Base-by-base conservation (phyloP, 1,140 invertebrate genomes). In the Drosophila kurseongensis region DNA sequence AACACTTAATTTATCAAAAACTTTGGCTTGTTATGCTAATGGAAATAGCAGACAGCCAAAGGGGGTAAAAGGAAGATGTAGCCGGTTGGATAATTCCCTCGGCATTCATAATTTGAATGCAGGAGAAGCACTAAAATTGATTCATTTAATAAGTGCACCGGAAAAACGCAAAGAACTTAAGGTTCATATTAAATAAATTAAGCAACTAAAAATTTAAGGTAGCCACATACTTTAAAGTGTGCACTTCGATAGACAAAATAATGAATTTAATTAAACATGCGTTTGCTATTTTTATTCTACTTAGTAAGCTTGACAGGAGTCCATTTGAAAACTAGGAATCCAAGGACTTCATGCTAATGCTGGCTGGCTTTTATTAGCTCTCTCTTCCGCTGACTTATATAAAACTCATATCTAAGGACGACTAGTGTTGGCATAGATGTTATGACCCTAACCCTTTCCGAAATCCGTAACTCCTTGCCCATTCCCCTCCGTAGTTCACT, bases 1-100 rank as follows among this genome's bases (percentile, higher is more conserved):
- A 89, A 90, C 85, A 89, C 85, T 89, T 90, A 85, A 89, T 89
- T 90, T 90, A 90, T 90, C 75, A 85, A 69, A 80, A 75, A 66
- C 27, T 85, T 66, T 56, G 67, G 81, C 85, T 80, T 85, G 85
- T 85, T 89, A 85, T 80, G 77, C 77, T 90, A 89, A 89, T 89
- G 83, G 78, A 66, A 61, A 56, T 51, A 56, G 41, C 60, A 80
- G 68, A 59, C 56, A 58, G 41, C 7, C 14, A 13, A 16, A 45
- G 41, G 35, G n/a, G 36, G 38, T n/a, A 23, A 27, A 14, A 35
- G 16, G 58, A 12, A 9, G 12, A 29, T 16, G 4, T 16, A 23
- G 4, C 18, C 4, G 18, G 12, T 38, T 10, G 36, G 14, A 27
- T 44, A 50, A 40, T 14, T 40, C 12, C n/a, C 12, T 40, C 12